Percentiles rank a stretch among this genome's conserved stretches.
phyloP scores from a whole-genome alignment of 1,140 invertebrate species.

The Hylaeus anthracinus region DNA sequence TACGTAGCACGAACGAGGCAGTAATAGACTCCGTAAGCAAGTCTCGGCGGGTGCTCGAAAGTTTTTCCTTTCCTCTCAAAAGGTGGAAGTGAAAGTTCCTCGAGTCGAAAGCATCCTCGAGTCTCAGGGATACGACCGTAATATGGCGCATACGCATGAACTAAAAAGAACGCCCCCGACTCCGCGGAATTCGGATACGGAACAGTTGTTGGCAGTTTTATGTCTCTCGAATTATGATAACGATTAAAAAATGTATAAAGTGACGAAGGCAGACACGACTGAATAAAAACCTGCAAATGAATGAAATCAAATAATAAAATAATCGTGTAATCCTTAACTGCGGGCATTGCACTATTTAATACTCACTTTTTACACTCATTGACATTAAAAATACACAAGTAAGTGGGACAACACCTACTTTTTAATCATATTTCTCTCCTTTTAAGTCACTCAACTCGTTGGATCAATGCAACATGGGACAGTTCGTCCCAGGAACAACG shows the following conservation, averaged over 20 bases:
- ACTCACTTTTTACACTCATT: too few species aligned
- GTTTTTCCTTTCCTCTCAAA: slow-evolving; percentile 55
- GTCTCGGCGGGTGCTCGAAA: slow-evolving; percentile 59
- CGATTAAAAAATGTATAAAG: too few species aligned
- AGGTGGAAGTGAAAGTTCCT: slow-evolving; percentile 55
- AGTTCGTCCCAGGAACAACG: slow-evolving; percentile 14
- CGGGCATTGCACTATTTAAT: too few species aligned
- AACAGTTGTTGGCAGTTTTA: not conserved
- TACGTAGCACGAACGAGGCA: slow-evolving; percentile 52
- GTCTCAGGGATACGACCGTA: slow-evolving; percentile 38
- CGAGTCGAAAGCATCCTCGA: slow-evolving; percentile 48
- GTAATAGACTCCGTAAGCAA: slow-evolving; percentile 64
- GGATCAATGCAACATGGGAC: slow-evolving; percentile 29
- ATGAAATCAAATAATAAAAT: too few species aligned
- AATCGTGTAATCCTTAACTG: too few species aligned
- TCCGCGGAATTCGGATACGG: too few species aligned
- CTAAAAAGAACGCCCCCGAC: slow-evolving; percentile 1
- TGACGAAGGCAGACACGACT: too few species aligned
- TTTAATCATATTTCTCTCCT: slow-evolving; percentile 14
- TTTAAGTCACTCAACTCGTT: slow-evolving; percentile 7
- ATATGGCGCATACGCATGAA: slow-evolving; percentile 24
- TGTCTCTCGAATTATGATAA: not conserved
- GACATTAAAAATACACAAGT: too few species aligned
- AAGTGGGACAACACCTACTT: too few species aligned
- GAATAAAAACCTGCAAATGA: too few species aligned